Evolutionary conservation across 2,113 vertebrate genomes (phyloP).

Genomic region (Triplophysa tibetana): DNA sequence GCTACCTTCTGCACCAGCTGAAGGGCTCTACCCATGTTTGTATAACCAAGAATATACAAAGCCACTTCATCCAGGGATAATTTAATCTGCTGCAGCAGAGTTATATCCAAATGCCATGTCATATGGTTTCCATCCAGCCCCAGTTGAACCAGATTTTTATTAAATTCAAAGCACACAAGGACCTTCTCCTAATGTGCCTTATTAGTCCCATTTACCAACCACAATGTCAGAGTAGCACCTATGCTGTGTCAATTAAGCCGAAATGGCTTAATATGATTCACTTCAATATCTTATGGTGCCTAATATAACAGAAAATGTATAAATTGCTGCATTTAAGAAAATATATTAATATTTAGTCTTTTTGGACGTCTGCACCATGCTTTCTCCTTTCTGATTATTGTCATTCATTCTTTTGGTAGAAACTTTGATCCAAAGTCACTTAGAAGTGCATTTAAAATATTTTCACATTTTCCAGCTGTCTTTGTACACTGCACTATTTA

Average conservation of each 20-base stretch:
- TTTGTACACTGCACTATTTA: no score
- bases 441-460: no score
- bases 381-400: no score
- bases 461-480: no score
- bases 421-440: no score
- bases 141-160: no score
- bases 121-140: background rate
- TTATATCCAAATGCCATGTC: slow-evolving; percentile 12
- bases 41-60: background rate
- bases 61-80: slow-evolving; percentile 42
- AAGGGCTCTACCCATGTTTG: slow-evolving; percentile 15
- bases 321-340: background rate
- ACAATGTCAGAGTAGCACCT: background rate
- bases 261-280: background rate
- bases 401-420: no score
- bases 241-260: background rate
- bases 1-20: slow-evolving; percentile 4
- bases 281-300: background rate
- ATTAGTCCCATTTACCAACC: background rate
- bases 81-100: slow-evolving; percentile 44
- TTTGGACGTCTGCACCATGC: no score
- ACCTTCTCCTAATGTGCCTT: background rate
- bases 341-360: no score
- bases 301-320: no score
- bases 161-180: no score